Evolutionary conservation across 2,888 invertebrate species (phyloP).

Genomic region (Orthosia gracilis): DNA sequence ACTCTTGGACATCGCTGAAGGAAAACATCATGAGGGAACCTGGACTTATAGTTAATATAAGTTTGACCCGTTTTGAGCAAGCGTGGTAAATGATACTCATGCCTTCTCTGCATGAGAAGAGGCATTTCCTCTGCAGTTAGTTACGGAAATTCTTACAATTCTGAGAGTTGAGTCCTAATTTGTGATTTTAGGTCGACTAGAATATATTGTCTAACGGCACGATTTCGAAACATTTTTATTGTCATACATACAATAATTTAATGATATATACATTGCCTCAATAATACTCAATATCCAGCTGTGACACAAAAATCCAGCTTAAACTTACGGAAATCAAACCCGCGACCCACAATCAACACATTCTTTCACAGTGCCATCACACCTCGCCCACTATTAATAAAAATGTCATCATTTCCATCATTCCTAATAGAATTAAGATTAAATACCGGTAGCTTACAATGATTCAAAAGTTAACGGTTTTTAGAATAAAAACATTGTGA

Average conservation of each 20-base stretch:
- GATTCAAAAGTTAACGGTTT: slow-evolving; percentile 57
- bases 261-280: slow-evolving; percentile 26
- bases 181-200: too few relatives aligned
- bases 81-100: too few relatives aligned
- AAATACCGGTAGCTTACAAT: slow-evolving; percentile 57
- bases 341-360: slow-evolving; percentile 35
- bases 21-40: too few relatives aligned
- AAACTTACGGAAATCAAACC: slow-evolving; percentile 29
- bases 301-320: slow-evolving; percentile 8
- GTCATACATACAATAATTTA: neutral
- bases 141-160: too few relatives aligned
- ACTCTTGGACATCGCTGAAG: too few relatives aligned
- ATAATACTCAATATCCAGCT: slow-evolving; percentile 9
- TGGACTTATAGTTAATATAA: too few relatives aligned
- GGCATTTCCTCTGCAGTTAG: too few relatives aligned
- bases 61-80: too few relatives aligned
- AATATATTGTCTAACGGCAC: too few relatives aligned
- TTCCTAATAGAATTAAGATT: slow-evolving; percentile 39
- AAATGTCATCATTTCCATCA: slow-evolving; percentile 50
- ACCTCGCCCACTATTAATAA: slow-evolving; percentile 31
- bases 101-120: too few relatives aligned
- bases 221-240: neutral
- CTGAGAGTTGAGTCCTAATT: too few relatives aligned
- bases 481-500: slow-evolving; percentile 45
- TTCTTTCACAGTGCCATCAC: slow-evolving; percentile 37